Conservation (phyloP, 1,140 invertebrate species). For the Temnothorax nylanderi region DNA sequence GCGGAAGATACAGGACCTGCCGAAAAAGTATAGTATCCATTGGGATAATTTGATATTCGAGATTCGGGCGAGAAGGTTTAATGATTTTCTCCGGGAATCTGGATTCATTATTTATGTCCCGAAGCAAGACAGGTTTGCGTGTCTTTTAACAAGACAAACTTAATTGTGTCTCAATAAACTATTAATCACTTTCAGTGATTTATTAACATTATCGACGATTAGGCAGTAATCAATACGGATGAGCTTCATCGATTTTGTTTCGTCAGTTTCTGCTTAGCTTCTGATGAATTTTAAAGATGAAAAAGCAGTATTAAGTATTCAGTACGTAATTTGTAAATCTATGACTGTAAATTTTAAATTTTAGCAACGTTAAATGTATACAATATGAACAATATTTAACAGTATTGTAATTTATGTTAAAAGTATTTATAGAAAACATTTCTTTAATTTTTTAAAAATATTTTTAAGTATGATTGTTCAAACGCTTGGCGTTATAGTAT, state of each 20-base stretch:
- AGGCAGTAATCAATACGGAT: background rate
- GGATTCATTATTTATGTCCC: background rate
- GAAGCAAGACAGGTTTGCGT: background rate
- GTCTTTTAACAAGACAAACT: background rate
- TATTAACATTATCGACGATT: background rate
- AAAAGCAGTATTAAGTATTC: too few species aligned
- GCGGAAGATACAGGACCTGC: background rate
- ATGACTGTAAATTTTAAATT: too few species aligned
- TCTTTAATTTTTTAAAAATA: background rate
- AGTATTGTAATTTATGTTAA: background rate
- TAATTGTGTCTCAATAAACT: background rate
- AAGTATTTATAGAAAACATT: background rate
- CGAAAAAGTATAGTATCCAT: constrained; percentile 46
- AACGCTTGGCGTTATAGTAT: background rate
- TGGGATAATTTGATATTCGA: constrained; percentile 53
- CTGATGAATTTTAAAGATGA: background rate
- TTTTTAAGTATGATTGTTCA: background rate
- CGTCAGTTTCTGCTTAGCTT: background rate
- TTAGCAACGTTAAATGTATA: too few species aligned
- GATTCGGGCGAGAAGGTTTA: constrained; percentile 18
- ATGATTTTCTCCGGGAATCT: background rate
- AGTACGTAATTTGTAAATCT: too few species aligned
- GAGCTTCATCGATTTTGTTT: background rate
- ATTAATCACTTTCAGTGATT: background rate
- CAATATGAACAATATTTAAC: too few species aligned